phyloP scores from a whole-genome alignment of 2,797 vertebrate species.

The Coluber constrictor region DNA sequence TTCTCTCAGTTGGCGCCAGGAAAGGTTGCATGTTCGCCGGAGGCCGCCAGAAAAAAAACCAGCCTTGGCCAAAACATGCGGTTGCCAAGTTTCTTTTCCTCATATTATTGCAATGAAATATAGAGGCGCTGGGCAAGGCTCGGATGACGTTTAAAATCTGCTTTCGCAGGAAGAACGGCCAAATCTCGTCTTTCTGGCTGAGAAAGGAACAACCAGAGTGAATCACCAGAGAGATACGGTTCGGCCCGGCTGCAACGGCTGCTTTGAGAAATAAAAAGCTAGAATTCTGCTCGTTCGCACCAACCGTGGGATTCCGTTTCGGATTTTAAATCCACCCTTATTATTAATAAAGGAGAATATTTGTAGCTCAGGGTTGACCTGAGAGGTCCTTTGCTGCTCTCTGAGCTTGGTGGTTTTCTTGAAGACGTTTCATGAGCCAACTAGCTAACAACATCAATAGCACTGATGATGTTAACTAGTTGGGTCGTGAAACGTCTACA shows the following conservation, averaged over 20 bases:
- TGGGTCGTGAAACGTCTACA: too few relatives aligned
- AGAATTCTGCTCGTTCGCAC: neutral
- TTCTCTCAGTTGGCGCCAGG: neutral
- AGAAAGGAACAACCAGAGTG: neutral
- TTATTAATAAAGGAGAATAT: neutral
- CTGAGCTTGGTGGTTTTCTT: neutral
- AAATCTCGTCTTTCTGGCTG: neutral
- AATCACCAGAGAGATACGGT: accelerated
- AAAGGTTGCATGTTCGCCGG: neutral
- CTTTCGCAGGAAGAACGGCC: neutral
- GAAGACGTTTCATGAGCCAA: too few relatives aligned
- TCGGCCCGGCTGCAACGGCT: neutral
- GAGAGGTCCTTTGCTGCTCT: neutral
- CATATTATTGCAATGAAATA: neutral
- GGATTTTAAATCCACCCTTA: neutral
- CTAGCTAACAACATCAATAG: too few relatives aligned
- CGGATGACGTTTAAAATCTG: neutral
- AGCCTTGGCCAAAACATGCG: neutral
- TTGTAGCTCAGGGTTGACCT: neutral
- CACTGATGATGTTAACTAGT: too few relatives aligned
- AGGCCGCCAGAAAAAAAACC: neutral
- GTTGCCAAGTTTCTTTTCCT: neutral
- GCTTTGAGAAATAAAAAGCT: neutral
- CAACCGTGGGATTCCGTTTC: neutral
- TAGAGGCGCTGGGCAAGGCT: neutral